Conservation (phyloP, 2,113 vertebrate genomes). For the Leptobrachium ailaonicum region DNA sequence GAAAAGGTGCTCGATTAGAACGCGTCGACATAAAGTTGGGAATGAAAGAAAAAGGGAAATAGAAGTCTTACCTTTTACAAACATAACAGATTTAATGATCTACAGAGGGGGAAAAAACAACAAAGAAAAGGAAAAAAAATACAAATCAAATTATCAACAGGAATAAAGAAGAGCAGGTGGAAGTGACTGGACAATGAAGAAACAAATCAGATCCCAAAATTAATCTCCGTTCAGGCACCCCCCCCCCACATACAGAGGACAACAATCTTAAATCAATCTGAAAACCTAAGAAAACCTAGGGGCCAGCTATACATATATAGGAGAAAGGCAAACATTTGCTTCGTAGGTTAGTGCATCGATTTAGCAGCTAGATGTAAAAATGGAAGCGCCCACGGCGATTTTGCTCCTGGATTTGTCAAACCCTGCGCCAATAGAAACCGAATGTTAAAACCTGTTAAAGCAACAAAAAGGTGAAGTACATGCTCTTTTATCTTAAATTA, state of each 20-base stretch:
- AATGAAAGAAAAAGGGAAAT: constrained; percentile 67
- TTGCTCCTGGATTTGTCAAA: too few relatives aligned
- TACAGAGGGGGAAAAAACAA: constrained; percentile 88
- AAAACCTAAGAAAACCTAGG: too few relatives aligned
- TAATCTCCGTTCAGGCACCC: not conserved
- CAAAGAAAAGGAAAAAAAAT: constrained; percentile 48
- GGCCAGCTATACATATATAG: too few relatives aligned
- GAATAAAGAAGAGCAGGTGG: not conserved
- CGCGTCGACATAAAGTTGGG: constrained; percentile 46
- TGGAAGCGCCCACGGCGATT: too few relatives aligned
- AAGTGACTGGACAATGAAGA: not conserved
- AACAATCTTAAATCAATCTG: too few relatives aligned
- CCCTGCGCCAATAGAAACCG: too few relatives aligned
- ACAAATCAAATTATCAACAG: constrained; percentile 17
- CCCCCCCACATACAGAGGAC: not conserved
- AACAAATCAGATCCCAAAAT: not conserved
- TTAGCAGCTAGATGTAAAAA: too few relatives aligned
- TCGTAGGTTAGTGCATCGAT: too few relatives aligned
- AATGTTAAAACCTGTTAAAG: too few relatives aligned
- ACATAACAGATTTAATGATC: constrained; percentile 98
- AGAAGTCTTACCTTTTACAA: constrained; percentile 94
- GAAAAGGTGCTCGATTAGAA: not conserved
- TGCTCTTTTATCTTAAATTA: too few relatives aligned
- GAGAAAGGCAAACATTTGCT: too few relatives aligned
- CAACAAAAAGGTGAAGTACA: too few relatives aligned